A percentile compares a stretch with the other conserved stretches of the same genome.
Conservation (phyloP, 2,888 invertebrate genomes). For the Liposcelis brunnea region DNA sequence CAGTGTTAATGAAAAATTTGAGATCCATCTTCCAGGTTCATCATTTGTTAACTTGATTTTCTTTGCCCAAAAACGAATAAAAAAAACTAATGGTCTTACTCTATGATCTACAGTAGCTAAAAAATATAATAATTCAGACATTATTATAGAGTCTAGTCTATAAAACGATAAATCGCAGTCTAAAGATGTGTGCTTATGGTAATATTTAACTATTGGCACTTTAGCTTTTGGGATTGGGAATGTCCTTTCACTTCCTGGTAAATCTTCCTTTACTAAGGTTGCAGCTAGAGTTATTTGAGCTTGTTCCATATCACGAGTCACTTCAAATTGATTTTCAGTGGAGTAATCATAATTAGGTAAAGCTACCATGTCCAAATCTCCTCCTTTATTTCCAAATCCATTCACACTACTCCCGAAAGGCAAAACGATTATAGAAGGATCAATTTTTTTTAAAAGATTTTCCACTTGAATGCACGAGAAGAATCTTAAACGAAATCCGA, state of each 20-base stretch:
- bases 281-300: too few species aligned
- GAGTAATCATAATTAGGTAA: neutral
- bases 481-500: neutral
- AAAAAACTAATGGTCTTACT: neutral
- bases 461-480: neutral
- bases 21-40: neutral
- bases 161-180: neutral
- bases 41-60: neutral
- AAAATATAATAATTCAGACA: slow-evolving; percentile 2
- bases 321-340: neutral
- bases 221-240: neutral
- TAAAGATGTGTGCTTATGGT: neutral
- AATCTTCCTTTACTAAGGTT: too few species aligned
- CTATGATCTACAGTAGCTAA: neutral
- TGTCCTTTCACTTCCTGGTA: too few species aligned
- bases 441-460: neutral
- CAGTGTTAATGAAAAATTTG: neutral
- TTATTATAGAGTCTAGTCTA: neutral
- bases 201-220: neutral
- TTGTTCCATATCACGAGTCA: neutral
- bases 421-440: neutral
- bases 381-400: neutral
- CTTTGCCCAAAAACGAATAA: neutral
- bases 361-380: neutral
- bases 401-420: neutral